A percentile compares a stretch with the other conserved stretches of the same genome.
Conservation (phyloP, 2,797 vertebrate genomes). For the Catharus ustulatus region DNA sequence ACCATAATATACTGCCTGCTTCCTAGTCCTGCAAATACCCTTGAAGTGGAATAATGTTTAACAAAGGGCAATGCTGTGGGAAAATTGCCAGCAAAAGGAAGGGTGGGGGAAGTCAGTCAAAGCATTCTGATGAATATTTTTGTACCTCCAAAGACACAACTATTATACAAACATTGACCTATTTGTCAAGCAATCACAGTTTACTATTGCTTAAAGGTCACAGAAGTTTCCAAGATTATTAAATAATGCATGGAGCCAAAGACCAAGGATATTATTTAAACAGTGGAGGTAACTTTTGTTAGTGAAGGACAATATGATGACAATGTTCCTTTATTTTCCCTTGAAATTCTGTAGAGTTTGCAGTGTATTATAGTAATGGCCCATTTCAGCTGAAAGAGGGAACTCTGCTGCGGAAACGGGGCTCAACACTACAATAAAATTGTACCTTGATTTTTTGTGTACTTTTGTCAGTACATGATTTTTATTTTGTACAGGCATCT, state of each 20-base stretch:
- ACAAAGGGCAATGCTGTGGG: not conserved
- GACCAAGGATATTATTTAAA: constrained; percentile 12
- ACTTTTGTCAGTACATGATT: not conserved
- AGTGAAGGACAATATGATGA: not conserved
- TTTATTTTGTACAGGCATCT: not conserved
- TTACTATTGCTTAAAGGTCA: constrained; percentile 37
- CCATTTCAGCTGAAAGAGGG: not conserved
- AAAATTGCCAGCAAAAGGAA: constrained; percentile 24
- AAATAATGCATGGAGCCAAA: constrained; percentile 13
- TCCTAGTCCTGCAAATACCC: constrained; percentile 64
- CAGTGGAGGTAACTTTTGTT: constrained; percentile 1
- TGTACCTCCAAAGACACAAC: constrained; percentile 37
- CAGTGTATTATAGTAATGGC: not conserved
- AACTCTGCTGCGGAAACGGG: not conserved
- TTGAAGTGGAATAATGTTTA: constrained; percentile 69
- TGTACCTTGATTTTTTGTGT: not conserved
- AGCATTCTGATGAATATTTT: constrained; percentile 29
- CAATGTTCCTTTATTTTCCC: not conserved
- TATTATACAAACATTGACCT: constrained; percentile 38
- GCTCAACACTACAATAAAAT: not conserved
- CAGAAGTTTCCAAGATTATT: constrained; percentile 16
- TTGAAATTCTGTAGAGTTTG: not conserved
- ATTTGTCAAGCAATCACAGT: constrained; percentile 28
- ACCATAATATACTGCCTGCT: constrained; percentile 44
- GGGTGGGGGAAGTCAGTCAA: constrained; percentile 24